phyloP scores from a whole-genome alignment of 2,888 invertebrate genomes.

The Melipona beecheii region DNA sequence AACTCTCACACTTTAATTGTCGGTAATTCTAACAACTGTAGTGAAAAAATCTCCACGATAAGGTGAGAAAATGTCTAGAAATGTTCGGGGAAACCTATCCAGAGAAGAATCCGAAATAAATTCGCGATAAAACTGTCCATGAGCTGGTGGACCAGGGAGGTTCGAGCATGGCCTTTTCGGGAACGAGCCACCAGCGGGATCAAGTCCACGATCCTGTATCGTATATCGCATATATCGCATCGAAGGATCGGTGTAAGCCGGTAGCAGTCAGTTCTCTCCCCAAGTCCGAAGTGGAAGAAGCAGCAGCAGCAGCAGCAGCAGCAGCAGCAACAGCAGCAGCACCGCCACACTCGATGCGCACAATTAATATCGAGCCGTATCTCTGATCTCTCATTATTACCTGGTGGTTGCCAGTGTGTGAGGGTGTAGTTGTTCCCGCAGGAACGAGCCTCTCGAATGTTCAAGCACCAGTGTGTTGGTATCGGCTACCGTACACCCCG shows the following conservation, averaged over 20 bases:
- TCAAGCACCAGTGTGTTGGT: slow-evolving; percentile 68
- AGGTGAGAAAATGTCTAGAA: neutral
- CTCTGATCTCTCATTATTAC: slow-evolving; percentile 84
- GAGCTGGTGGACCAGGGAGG: slow-evolving; percentile 1
- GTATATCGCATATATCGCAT: slow-evolving; percentile 79
- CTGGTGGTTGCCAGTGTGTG: slow-evolving; percentile 72
- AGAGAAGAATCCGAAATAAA: slow-evolving; percentile 1
- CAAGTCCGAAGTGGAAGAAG: slow-evolving; percentile 44
- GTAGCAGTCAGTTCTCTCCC: slow-evolving; percentile 73
- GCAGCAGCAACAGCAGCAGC: slow-evolving; percentile 56
- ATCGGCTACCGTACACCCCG: slow-evolving; percentile 82
- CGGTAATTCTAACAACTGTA: neutral
- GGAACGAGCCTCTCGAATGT: slow-evolving; percentile 66
- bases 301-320: slow-evolving; percentile 55
- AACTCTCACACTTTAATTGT: too few relatives aligned
- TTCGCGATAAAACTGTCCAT: slow-evolving; percentile 31
- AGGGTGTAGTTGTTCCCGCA: slow-evolving; percentile 75
- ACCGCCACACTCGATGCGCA: slow-evolving; percentile 79
- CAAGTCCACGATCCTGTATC: slow-evolving; percentile 72
- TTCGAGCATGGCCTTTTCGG: slow-evolving; percentile 48
- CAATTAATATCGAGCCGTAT: slow-evolving; percentile 83
- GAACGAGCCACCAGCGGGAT: slow-evolving; percentile 56
- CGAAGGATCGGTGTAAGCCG: slow-evolving; percentile 82
- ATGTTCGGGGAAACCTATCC: neutral
- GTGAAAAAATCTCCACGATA: neutral